These are phyloP conservation scores for Rana temporaria DNA, from an alignment of 2,113 vertebrate species.

Conservation along the genomic window DNA sequence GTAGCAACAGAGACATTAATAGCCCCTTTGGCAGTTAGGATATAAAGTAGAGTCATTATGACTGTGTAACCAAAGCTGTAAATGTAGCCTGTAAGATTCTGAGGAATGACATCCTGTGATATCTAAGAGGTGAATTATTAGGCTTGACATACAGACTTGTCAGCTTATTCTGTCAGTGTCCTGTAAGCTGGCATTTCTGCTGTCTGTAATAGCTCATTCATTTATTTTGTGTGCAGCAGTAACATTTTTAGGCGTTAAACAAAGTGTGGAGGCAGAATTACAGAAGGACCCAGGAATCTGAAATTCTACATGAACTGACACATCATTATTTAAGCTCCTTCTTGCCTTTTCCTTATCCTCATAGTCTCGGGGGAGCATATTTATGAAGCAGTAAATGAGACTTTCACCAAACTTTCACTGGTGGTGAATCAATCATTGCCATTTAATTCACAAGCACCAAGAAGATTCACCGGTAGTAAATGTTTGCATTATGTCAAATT, in stretches of 20 bases:
- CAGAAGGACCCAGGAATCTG: slow-evolving; percentile 11
- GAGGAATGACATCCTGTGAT: slow-evolving; percentile 1
- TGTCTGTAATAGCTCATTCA: slow-evolving; percentile 44
- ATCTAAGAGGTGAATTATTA: slow-evolving; percentile 45
- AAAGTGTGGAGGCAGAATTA: slow-evolving; percentile 18
- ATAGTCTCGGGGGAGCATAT: too few relatives aligned
- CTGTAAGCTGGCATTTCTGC: slow-evolving; percentile 30
- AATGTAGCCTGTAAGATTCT: slow-evolving; percentile 12
- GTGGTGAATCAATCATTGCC: too few relatives aligned
- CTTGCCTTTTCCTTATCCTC: background rate
- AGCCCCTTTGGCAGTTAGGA: slow-evolving; percentile 3
- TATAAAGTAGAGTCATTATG: slow-evolving; percentile 11
- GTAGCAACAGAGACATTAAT: too few relatives aligned
- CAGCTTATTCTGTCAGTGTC: slow-evolving; percentile 35
- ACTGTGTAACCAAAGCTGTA: slow-evolving; percentile 18
- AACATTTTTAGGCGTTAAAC: slow-evolving; percentile 42
- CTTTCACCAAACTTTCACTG: too few relatives aligned
- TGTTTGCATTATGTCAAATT: too few relatives aligned
- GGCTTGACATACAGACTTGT: slow-evolving; percentile 36
- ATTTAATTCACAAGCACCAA: too few relatives aligned
- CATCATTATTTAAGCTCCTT: slow-evolving; percentile 23
- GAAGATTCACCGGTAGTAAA: too few relatives aligned
- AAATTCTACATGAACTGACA: slow-evolving; percentile 1
- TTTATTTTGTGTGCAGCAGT: slow-evolving; percentile 23
- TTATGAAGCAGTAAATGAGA: too few relatives aligned